Conservation (phyloP, 2,113 vertebrate species). For the rabbit (Oryctolagus cuniculus) region DNA sequence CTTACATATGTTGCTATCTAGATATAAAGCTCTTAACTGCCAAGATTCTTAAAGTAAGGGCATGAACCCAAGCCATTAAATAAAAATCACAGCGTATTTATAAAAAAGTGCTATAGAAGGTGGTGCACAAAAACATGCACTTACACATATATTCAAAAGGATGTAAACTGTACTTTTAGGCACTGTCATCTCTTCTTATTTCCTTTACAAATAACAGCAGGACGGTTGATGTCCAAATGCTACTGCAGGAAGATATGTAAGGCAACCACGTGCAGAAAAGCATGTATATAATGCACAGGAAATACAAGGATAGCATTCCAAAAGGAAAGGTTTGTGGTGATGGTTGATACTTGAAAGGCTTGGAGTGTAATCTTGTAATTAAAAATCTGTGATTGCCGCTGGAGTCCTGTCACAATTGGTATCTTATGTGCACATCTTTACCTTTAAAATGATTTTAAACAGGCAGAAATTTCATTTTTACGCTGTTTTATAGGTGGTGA, state of each 20-base stretch:
- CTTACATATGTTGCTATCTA: slow-evolving; percentile 43
- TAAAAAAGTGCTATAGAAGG: slow-evolving; percentile 80
- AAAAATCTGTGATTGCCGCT: slow-evolving; percentile 36
- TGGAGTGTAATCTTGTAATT: slow-evolving; percentile 70
- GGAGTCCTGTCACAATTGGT: slow-evolving; percentile 35
- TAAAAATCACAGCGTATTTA: slow-evolving; percentile 74
- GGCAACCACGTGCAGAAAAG: slow-evolving; percentile 85
- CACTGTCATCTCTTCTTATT: slow-evolving; percentile 78
- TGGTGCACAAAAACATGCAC: slow-evolving; percentile 75
- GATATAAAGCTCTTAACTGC: slow-evolving; percentile 82
- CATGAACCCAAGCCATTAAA: slow-evolving; percentile 64
- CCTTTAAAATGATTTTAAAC: slow-evolving; percentile 42
- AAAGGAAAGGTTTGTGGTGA: slow-evolving; percentile 78
- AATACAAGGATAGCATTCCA: slow-evolving; percentile 78
- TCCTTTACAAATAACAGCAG: slow-evolving; percentile 78
- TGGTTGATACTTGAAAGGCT: slow-evolving; percentile 54
- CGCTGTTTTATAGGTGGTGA: neutral
- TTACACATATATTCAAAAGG: slow-evolving; percentile 66
- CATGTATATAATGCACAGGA: slow-evolving; percentile 74
- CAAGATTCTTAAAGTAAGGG: slow-evolving; percentile 78
- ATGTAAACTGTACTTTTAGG: slow-evolving; percentile 79
- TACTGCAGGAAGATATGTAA: slow-evolving; percentile 84
- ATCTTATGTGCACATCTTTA: slow-evolving; percentile 30
- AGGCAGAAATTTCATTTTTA: slow-evolving; percentile 51
- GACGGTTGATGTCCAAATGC: slow-evolving; percentile 79